A percentile compares a stretch with the other conserved stretches of the same genome.
These are phyloP conservation scores for Tychaedon coryphoeus DNA, from an alignment of 2,113 vertebrate genomes.

Conservation along the genomic window DNA sequence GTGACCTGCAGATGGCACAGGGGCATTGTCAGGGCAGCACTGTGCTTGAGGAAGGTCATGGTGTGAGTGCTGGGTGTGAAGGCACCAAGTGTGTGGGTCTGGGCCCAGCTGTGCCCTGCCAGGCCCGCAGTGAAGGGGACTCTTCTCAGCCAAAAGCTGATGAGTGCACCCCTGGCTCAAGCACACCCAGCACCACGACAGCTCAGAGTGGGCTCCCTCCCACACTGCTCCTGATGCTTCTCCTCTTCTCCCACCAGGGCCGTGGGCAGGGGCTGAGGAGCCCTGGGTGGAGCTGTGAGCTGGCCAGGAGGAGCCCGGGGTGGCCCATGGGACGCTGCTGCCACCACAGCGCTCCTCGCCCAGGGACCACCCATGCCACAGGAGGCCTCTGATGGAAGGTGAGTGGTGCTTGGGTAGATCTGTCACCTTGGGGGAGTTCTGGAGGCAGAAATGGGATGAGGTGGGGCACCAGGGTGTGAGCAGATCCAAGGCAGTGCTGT, in stretches of 20 bases:
- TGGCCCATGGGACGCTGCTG: not conserved
- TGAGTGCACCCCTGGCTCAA: not conserved
- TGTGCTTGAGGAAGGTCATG: not conserved
- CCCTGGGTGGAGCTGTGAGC: not conserved
- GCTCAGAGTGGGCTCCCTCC: not conserved
- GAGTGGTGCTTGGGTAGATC: not conserved
- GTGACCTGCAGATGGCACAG: not conserved
- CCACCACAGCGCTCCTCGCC: accelerated
- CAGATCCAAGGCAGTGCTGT: not conserved
- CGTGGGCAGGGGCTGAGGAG: not conserved
- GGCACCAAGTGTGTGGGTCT: not conserved
- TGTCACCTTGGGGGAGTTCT: not conserved
- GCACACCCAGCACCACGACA: not conserved
- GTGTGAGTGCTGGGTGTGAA: not conserved
- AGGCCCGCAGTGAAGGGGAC: not conserved
- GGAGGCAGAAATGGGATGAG: not conserved
- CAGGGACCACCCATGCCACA: not conserved
- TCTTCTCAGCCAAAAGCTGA: not conserved
- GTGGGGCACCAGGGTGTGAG: not conserved
- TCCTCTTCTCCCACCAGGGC: not conserved
- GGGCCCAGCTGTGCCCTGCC: not conserved
- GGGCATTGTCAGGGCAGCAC: not conserved
- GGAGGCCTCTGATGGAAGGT: slow-evolving; percentile 57
- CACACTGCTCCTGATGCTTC: not conserved
- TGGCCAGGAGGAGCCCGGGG: accelerated